These are phyloP conservation scores for Crocodylus rhombifer DNA, from an alignment of 2,797 vertebrate species.

Conservation along the genomic window DNA sequence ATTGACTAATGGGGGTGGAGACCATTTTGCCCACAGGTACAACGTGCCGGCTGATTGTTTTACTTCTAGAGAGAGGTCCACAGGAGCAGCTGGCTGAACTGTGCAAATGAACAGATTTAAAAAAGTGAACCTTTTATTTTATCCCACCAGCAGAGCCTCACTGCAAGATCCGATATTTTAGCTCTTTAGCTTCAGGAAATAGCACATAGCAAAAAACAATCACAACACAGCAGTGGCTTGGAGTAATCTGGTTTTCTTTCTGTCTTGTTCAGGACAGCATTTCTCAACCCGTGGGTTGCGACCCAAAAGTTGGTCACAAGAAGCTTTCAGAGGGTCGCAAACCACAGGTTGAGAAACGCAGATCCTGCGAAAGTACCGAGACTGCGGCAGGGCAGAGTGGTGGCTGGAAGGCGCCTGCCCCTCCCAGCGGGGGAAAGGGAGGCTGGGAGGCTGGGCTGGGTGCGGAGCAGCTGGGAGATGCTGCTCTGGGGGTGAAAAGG, in stretches of 20 bases:
- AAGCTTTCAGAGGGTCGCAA: too few species aligned
- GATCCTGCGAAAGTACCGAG: too few species aligned
- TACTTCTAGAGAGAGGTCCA: slow-evolving; percentile 80
- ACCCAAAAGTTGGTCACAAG: too few species aligned
- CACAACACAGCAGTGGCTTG: background rate
- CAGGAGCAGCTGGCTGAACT: slow-evolving; percentile 89
- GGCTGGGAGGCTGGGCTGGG: too few species aligned
- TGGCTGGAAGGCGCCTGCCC: too few species aligned
- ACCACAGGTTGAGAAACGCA: too few species aligned
- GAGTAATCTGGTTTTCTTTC: background rate
- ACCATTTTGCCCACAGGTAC: slow-evolving; percentile 86
- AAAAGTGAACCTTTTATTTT: slow-evolving; percentile 15
- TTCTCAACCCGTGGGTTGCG: too few species aligned
- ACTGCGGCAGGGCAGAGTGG: too few species aligned
- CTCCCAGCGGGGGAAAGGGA: too few species aligned
- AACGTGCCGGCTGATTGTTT: slow-evolving; percentile 67
- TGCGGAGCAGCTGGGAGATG: too few species aligned
- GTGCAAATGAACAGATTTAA: slow-evolving; percentile 43
- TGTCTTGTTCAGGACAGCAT: background rate
- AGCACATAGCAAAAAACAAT: background rate
- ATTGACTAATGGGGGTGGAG: slow-evolving; percentile 83
- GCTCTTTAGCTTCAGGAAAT: background rate
- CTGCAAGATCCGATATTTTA: background rate
- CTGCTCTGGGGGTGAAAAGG: too few species aligned
- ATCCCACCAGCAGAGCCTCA: background rate